phyloP scores from a whole-genome alignment of 2,797 vertebrate species.

The Notolepis coatsorum region DNA sequence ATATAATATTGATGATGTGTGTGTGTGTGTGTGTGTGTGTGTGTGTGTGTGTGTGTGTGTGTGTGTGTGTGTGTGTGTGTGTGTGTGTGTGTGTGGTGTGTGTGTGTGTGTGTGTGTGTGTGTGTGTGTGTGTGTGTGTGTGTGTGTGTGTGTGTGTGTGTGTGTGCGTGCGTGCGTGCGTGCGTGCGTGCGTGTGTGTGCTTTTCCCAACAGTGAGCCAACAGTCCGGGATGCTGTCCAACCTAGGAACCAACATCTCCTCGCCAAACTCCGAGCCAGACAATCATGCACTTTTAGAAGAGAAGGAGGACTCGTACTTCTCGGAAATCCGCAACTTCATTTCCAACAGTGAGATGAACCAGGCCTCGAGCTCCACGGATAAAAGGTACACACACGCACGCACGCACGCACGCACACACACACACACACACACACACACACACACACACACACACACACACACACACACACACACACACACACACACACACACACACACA shows the following conservation, averaged over 20 bases:
- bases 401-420: not conserved
- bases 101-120: not conserved
- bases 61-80: conserved; percentile 26
- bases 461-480: too few relatives aligned
- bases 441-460: conserved; percentile 7
- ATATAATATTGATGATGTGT: too few relatives aligned
- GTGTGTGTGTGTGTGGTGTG: conserved; percentile 1
- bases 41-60: conserved; percentile 1
- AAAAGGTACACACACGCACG: conserved; percentile 84
- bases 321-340: conserved; percentile 99
- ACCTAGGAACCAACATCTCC: conserved; percentile 94
- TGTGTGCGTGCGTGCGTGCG: conserved; percentile 29
- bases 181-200: conserved; percentile 43
- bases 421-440: conserved; percentile 9
- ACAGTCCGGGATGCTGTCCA: conserved; percentile 94
- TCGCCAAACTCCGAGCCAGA: conserved; percentile 98
- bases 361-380: conserved; percentile 90
- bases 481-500: not conserved
- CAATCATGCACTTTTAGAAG: conserved; percentile 99
- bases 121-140: not conserved
- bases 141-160: not conserved
- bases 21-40: conserved; percentile 12
- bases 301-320: conserved; percentile 99
- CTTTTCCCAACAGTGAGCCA: conserved; percentile 84
- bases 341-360: conserved; percentile 96